Percentiles rank a stretch among this genome's conserved stretches.
Evolutionary conservation across 1,140 invertebrate genomes (phyloP).

Genomic region (Drosophila kurseongensis): DNA sequence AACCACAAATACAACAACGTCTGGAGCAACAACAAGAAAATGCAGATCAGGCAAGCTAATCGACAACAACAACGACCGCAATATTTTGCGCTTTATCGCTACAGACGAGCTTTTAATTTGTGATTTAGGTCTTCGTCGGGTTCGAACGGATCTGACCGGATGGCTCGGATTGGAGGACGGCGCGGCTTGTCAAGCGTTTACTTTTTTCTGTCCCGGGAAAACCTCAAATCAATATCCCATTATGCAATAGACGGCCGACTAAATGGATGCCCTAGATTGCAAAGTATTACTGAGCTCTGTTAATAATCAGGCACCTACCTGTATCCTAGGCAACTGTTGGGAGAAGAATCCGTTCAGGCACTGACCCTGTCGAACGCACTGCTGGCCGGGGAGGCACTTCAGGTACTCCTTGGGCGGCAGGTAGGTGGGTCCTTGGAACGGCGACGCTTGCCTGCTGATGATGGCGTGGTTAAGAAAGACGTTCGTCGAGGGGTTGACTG

Average conservation of each 20-base stretch:
- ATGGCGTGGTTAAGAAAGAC: constrained; percentile 78
- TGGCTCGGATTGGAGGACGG: neutral
- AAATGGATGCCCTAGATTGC: neutral
- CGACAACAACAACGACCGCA: constrained; percentile 43
- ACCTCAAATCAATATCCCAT: constrained; percentile 22
- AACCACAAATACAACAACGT: constrained; percentile 16
- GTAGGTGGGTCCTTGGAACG: constrained; percentile 77
- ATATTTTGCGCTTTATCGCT: constrained; percentile 57
- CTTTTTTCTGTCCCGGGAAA: constrained; percentile 19
- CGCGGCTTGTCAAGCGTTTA: constrained; percentile 26
- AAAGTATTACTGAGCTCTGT: neutral
- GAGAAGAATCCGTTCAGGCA: constrained; percentile 71
- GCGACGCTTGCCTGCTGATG: constrained; percentile 73
- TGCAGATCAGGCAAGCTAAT: constrained; percentile 65
- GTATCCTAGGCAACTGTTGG: constrained; percentile 72
- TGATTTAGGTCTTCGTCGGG: constrained; percentile 23
- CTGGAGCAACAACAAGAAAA: constrained; percentile 14
- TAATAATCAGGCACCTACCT: constrained; percentile 47
- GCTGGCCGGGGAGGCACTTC: constrained; percentile 68
- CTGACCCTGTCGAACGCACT: constrained; percentile 68
- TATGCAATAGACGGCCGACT: constrained; percentile 32
- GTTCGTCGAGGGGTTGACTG: constrained; percentile 67
- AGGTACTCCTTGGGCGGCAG: constrained; percentile 74
- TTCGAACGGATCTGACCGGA: constrained; percentile 1
- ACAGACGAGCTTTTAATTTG: constrained; percentile 69